Percentiles rank a stretch among this genome's conserved stretches.
Evolutionary conservation across 2,113 vertebrate genomes (phyloP).

Genomic region (Callopanchax toddi): DNA sequence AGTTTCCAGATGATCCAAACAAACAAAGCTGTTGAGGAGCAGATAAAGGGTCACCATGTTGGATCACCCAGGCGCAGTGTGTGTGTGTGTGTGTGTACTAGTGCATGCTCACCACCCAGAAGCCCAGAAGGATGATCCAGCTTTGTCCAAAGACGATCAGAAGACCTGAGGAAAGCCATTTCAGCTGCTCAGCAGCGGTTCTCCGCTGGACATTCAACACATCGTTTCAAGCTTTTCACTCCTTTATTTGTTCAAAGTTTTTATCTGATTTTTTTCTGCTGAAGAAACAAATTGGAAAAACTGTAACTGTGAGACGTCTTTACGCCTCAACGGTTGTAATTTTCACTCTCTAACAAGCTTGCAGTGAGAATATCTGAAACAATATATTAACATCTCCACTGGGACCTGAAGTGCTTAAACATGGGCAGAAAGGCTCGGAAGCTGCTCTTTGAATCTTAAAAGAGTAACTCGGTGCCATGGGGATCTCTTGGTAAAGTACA

Average conservation of each 20-base stretch:
- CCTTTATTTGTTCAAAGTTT: constrained; percentile 12
- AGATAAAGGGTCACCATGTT: constrained; percentile 69
- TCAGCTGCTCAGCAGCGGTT: constrained; percentile 7
- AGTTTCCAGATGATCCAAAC: constrained; percentile 66
- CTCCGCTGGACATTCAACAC: constrained; percentile 38
- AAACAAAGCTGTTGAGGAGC: constrained; percentile 67
- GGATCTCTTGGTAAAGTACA: constrained; percentile 52
- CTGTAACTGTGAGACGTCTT: constrained; percentile 57
- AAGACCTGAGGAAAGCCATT: constrained; percentile 55
- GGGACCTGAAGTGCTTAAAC: constrained; percentile 53
- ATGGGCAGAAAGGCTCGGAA: constrained; percentile 50
- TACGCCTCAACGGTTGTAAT: constrained; percentile 50
- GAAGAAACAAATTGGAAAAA: constrained; percentile 43
- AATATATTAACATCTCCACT: constrained; percentile 55
- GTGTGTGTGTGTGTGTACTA: constrained; percentile 31
- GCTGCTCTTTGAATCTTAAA: constrained; percentile 68
- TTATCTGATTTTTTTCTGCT: constrained; percentile 39
- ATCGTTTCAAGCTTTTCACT: constrained; percentile 8
- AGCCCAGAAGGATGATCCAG: constrained; percentile 71
- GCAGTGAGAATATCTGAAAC: constrained; percentile 57
- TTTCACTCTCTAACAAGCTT: constrained; percentile 68
- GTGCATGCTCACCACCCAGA: constrained; percentile 31
- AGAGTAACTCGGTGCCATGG: constrained; percentile 45
- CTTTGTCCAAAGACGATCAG: constrained; percentile 54
- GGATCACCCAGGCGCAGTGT: constrained; percentile 37